A percentile compares a stretch with the other conserved stretches of the same genome.
phyloP scores from a whole-genome alignment of 2,888 invertebrate species.

The Ceriagrion tenellum region DNA sequence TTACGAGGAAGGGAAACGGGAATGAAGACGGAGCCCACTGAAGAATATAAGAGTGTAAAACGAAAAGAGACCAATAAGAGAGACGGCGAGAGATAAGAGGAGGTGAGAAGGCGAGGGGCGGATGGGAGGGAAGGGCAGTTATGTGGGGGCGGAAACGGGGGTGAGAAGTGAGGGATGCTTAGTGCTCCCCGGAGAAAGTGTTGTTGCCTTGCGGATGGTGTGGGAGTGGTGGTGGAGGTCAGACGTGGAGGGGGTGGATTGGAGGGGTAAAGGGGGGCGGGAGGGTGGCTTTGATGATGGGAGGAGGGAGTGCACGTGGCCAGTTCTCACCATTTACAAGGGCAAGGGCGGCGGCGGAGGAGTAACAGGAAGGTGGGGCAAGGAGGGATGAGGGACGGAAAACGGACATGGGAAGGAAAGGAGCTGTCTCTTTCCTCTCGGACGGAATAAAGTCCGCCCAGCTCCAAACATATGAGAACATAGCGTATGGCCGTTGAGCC shows the following conservation, averaged over 20 bases:
- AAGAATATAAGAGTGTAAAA: background rate
- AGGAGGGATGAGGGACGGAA: background rate
- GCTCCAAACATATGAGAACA: too few species aligned
- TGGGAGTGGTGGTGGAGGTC: background rate
- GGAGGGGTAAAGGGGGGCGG: background rate
- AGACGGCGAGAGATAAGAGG: background rate
- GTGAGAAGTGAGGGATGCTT: background rate
- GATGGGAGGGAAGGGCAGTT: background rate
- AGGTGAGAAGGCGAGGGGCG: background rate
- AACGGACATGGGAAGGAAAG: background rate
- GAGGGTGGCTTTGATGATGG: background rate
- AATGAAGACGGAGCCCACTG: background rate
- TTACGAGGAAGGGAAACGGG: background rate
- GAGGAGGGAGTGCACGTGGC: conserved; percentile 29
- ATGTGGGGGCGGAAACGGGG: background rate
- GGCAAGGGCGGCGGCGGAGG: background rate
- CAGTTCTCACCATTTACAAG: conserved; percentile 63
- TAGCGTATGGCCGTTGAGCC: too few species aligned
- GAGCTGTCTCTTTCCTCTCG: background rate
- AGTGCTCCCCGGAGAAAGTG: background rate
- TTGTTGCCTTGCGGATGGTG: background rate
- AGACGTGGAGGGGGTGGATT: background rate
- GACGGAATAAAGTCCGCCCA: background rate
- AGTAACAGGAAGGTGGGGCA: too few species aligned
- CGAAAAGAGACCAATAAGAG: background rate